Conservation (phyloP, 2,888 invertebrate genomes). For the Drosophila mimetica region DNA sequence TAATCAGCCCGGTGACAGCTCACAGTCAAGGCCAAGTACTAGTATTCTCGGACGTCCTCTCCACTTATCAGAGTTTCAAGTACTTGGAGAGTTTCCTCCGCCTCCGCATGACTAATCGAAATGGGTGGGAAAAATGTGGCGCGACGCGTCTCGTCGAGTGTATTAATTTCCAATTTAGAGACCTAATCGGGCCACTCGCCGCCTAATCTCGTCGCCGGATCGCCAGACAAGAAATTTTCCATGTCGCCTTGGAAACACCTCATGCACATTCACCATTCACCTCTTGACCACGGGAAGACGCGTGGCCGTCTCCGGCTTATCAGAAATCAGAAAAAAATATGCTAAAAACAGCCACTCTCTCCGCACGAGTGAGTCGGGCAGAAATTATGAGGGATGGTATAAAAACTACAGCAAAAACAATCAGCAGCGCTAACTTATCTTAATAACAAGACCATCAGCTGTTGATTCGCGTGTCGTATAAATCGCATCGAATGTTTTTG, state of each 20-base stretch:
- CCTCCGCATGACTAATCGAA: conserved; percentile 53
- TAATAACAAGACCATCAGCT: conserved; percentile 56
- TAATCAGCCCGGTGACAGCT: conserved; percentile 12
- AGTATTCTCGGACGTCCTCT: conserved; percentile 24
- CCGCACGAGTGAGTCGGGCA: conserved; percentile 16
- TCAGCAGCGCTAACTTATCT: conserved; percentile 51
- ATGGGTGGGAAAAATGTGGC: conserved; percentile 50
- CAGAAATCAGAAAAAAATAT: conserved; percentile 48
- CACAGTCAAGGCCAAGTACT: conserved; percentile 18
- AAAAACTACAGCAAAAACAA: conserved; percentile 7
- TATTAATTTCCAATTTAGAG: conserved; percentile 47
- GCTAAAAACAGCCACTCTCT: conserved; percentile 22
- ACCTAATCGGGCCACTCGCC: conserved; percentile 34
- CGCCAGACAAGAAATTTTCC: conserved; percentile 55
- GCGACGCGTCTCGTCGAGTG: conserved; percentile 50
- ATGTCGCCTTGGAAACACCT: conserved; percentile 58
- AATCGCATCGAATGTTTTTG: conserved; percentile 67
- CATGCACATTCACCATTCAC: conserved; percentile 33
- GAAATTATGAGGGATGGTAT: conserved; percentile 35
- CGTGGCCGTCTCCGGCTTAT: conserved; percentile 66
- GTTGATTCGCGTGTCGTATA: conserved; percentile 64
- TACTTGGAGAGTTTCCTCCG: conserved; percentile 17
- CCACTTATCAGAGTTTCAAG: conserved; percentile 15
- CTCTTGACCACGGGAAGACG: conserved; percentile 53
- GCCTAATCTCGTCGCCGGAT: conserved; percentile 50